Evolutionary conservation across 2,113 vertebrate species (phyloP).

Genomic region (Paratilapia polleni): DNA sequence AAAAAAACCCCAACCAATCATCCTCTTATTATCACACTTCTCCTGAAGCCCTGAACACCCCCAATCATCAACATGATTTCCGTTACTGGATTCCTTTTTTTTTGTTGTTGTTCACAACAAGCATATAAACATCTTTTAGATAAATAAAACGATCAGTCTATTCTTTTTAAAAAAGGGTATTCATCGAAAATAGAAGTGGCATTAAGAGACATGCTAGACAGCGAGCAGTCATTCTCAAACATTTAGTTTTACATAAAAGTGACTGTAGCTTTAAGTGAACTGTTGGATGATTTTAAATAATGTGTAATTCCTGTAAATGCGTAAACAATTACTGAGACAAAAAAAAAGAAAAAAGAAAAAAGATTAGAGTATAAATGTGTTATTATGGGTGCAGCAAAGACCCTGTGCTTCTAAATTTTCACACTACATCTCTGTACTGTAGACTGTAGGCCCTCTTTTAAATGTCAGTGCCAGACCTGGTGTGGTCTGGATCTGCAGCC

Average conservation of each 20-base stretch:
- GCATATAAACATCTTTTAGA: slow-evolving; percentile 4
- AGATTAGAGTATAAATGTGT: slow-evolving; percentile 8
- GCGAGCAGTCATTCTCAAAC: slow-evolving; percentile 10
- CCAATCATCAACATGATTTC: neutral
- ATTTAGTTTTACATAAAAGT: slow-evolving; percentile 16
- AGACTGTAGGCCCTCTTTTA: slow-evolving; percentile 34
- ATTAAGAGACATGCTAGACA: slow-evolving; percentile 33
- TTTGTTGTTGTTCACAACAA: slow-evolving; percentile 3
- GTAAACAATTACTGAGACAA: neutral
- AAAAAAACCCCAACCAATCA: neutral
- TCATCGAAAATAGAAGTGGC: slow-evolving; percentile 30
- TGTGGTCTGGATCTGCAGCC: slow-evolving; percentile 59
- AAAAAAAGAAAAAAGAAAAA: neutral
- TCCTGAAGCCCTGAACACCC: slow-evolving; percentile 1
- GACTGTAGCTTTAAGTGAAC: neutral
- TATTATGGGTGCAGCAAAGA: slow-evolving; percentile 28
- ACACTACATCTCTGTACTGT: neutral
- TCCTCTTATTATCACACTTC: slow-evolving; percentile 17
- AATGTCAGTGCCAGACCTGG: slow-evolving; percentile 46
- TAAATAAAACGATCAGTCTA: slow-evolving; percentile 5
- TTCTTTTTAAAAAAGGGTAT: slow-evolving; percentile 13
- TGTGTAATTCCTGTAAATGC: neutral
- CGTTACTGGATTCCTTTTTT: neutral
- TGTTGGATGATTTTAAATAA: neutral
- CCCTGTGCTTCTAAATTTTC: slow-evolving; percentile 44